Percentiles rank a stretch among this genome's conserved stretches.
Evolutionary conservation across 2,888 invertebrate species (phyloP).

Genomic region (Galeopsomyia nigrocyanea): DNA sequence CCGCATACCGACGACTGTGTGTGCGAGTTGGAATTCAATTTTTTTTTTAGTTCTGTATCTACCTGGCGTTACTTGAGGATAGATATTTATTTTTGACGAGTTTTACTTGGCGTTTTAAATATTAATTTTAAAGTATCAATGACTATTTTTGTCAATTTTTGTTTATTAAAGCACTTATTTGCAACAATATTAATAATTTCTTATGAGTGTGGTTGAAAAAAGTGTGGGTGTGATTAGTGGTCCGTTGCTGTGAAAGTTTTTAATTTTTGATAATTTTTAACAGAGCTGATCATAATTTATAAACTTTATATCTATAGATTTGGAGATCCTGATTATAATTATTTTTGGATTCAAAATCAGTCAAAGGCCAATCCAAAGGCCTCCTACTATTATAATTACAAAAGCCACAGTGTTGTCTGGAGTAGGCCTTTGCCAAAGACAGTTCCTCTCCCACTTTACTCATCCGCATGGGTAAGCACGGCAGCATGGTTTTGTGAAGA

Average conservation of each 20-base stretch:
- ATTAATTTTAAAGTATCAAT: slow-evolving; percentile 1
- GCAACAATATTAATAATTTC: background rate
- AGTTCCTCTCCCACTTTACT: slow-evolving; percentile 46
- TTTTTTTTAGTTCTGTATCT: background rate
- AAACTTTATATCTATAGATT: slow-evolving; percentile 45
- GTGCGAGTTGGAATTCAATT: slow-evolving; percentile 9
- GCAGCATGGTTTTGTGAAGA: background rate
- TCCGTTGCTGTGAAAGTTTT: too few species aligned
- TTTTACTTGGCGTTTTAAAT: background rate
- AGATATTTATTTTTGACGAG: too few species aligned
- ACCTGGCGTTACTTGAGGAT: background rate
- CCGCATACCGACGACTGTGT: slow-evolving; percentile 14
- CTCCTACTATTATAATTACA: slow-evolving; percentile 52
- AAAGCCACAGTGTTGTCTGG: slow-evolving; percentile 52
- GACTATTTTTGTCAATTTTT: too few species aligned
- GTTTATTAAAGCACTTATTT: background rate
- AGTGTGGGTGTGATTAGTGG: too few species aligned
- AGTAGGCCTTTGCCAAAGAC: slow-evolving; percentile 49
- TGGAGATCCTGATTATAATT: slow-evolving; percentile 50
- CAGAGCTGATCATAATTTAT: background rate
- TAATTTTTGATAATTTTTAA: too few species aligned
- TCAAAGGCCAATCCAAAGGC: slow-evolving; percentile 52
- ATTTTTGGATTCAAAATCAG: slow-evolving; percentile 56
- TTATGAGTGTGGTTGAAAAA: too few species aligned
- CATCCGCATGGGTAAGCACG: slow-evolving; percentile 17